A percentile compares a stretch with the other conserved stretches of the same genome.
Conservation (phyloP, 2,797 vertebrate genomes). For the Chiloscyllium punctatum region DNA sequence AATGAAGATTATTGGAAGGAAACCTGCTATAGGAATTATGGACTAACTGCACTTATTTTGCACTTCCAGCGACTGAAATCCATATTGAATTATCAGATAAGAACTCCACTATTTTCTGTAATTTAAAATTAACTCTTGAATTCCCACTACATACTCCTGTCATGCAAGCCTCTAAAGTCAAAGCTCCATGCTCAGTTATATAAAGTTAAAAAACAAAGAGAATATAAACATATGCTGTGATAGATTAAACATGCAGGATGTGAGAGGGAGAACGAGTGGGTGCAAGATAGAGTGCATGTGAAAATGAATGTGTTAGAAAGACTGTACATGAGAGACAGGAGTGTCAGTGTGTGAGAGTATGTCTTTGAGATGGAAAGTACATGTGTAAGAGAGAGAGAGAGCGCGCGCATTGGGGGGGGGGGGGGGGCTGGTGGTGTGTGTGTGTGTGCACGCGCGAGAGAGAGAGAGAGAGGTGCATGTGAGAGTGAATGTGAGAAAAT, state of each 20-base stretch:
- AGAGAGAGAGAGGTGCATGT: no score
- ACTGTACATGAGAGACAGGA: no score
- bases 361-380: no score
- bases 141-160: neutral
- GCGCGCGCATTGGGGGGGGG: no score
- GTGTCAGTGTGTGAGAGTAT: no score
- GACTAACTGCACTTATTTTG: neutral
- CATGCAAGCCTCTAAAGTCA: neutral
- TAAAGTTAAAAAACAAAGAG: neutral
- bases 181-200: neutral
- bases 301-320: no score
- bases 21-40: neutral
- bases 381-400: no score
- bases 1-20: neutral
- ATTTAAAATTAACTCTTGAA: neutral
- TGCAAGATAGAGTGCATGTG: no score
- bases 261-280: no score
- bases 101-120: neutral
- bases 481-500: no score
- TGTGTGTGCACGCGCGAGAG: no score
- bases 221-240: neutral
- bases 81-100: neutral
- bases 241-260: neutral
- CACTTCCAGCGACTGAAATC: neutral
- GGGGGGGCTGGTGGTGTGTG: no score